Evolutionary conservation across 1,140 invertebrate species (phyloP).

Genomic region (Penaeus vannamei): DNA sequence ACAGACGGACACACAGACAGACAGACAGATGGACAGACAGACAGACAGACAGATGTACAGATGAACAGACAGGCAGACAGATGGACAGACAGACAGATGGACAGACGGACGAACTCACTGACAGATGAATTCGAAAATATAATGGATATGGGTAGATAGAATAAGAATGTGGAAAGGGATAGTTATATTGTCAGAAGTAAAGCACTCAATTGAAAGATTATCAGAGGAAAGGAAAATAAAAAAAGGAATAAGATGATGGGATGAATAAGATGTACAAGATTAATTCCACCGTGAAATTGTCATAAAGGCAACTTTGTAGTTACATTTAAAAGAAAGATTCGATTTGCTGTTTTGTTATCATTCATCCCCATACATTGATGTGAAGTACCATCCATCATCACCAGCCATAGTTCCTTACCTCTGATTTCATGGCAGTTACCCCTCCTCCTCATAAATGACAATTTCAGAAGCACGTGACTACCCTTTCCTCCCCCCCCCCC

Average conservation of each 20-base stretch:
- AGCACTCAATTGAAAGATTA: background rate
- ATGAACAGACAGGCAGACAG: slow-evolving; percentile 38
- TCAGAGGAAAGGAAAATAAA: background rate
- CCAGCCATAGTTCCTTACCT: too few species aligned
- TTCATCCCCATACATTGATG: too few species aligned
- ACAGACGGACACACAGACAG: slow-evolving; percentile 31
- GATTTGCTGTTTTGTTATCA: too few species aligned
- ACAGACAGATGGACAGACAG: background rate
- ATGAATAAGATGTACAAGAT: background rate
- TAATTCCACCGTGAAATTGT: too few species aligned
- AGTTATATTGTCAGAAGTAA: background rate
- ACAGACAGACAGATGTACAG: background rate
- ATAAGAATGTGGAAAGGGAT: background rate
- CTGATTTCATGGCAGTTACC: too few species aligned
- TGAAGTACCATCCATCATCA: too few species aligned
- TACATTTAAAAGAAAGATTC: too few species aligned
- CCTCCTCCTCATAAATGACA: too few species aligned
- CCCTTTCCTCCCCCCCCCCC: too few species aligned
- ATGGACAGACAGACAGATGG: background rate
- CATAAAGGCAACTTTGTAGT: too few species aligned
- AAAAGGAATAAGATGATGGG: background rate
- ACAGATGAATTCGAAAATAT: too few species aligned
- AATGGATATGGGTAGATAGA: background rate
- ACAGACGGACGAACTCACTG: background rate
- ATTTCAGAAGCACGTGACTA: too few species aligned